Percentiles rank a stretch among this genome's conserved stretches.
These are phyloP conservation scores for Bombyx mori DNA, from an alignment of 1,140 invertebrate genomes.

Conservation along the genomic window DNA sequence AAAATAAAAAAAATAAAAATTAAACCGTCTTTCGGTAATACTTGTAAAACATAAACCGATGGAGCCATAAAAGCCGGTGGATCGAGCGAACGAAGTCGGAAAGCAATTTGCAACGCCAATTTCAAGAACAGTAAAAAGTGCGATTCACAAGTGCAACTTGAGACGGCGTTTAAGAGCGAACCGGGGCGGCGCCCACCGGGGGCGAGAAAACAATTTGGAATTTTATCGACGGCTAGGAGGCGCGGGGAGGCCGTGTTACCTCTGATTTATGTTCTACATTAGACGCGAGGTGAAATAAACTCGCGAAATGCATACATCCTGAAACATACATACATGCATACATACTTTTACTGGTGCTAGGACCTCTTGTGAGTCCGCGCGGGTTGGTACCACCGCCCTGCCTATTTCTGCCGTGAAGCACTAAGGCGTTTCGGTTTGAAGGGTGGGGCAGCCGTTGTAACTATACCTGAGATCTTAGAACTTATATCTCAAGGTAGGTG, in stretches of 20 bases:
- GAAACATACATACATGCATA: constrained; percentile 1
- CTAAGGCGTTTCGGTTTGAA: no score
- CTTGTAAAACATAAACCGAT: constrained; percentile 30
- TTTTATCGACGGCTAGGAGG: constrained; percentile 59
- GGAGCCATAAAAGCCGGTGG: constrained; percentile 23
- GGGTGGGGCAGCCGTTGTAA: no score
- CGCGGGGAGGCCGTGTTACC: constrained; percentile 47
- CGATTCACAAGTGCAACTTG: constrained; percentile 69
- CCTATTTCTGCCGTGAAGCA: no score
- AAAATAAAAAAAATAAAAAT: constrained; percentile 12
- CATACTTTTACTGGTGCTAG: no score
- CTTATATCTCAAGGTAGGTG: no score
- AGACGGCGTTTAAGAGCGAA: constrained; percentile 69
- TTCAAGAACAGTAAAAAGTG: constrained; percentile 67
- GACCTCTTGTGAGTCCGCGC: no score
- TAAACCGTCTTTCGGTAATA: constrained; percentile 26
- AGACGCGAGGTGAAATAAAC: constrained; percentile 40
- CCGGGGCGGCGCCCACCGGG: constrained; percentile 59
- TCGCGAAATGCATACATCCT: constrained; percentile 44
- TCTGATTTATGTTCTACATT: constrained; percentile 61
- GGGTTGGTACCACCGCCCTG: no score
- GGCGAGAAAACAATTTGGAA: constrained; percentile 67
- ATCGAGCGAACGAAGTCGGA: constrained; percentile 30
- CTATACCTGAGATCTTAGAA: no score
- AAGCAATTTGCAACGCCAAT: constrained; percentile 60